These are phyloP conservation scores for Lomographa bimaculata DNA, from an alignment of 2,888 invertebrate genomes.

Conservation along the genomic window DNA sequence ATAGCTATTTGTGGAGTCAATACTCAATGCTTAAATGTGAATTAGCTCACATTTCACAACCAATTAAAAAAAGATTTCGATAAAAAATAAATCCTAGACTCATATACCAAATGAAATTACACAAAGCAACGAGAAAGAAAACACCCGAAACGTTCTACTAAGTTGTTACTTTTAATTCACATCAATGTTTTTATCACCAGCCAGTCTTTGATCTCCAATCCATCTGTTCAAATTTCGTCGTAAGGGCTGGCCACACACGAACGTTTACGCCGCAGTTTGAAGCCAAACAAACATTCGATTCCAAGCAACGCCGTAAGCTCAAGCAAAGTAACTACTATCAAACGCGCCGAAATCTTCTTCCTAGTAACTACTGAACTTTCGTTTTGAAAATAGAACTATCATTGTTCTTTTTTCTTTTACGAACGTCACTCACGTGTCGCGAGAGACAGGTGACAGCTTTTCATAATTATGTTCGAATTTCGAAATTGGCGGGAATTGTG, in stretches of 20 bases:
- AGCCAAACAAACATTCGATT: constrained; percentile 80
- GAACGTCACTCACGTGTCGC: constrained; percentile 23
- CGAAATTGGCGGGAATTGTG: constrained; percentile 15
- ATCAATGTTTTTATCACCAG: constrained; percentile 77
- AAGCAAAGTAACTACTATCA: constrained; percentile 70
- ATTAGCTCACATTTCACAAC: too few species aligned
- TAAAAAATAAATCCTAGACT: too few species aligned
- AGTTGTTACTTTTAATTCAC: constrained; percentile 76
- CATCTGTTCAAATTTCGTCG: constrained; percentile 81
- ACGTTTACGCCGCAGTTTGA: constrained; percentile 80
- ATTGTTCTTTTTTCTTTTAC: constrained; percentile 34
- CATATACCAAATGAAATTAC: constrained; percentile 1
- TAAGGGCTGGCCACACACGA: constrained; percentile 83
- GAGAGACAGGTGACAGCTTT: constrained; percentile 15
- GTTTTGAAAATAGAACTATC: constrained; percentile 46
- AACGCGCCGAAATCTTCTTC: constrained; percentile 70
- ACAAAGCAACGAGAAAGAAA: constrained; percentile 15
- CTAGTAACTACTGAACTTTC: constrained; percentile 50
- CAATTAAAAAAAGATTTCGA: too few species aligned
- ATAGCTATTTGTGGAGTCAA: too few species aligned
- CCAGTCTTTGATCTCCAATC: constrained; percentile 74
- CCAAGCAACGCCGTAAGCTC: constrained; percentile 65
- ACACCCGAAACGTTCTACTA: constrained; percentile 45
- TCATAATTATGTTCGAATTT: constrained; percentile 10
- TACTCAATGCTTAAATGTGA: too few species aligned